Conservation (phyloP, 30 jellyfish, hydroid and myxozoan genomes). For the Rhopilema esculentum region DNA sequence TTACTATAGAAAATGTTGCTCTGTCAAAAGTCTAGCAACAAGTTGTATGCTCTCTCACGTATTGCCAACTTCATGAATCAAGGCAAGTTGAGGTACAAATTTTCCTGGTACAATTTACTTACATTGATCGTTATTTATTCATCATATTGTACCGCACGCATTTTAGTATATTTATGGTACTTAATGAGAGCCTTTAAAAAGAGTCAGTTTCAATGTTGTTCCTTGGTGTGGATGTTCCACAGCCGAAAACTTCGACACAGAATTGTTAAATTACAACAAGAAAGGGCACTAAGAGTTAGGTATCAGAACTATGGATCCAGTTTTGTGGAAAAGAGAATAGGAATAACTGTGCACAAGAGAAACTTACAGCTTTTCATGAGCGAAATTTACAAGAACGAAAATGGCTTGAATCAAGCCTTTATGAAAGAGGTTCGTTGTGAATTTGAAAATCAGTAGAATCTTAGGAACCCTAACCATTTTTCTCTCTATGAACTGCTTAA, state of each 20-base stretch:
- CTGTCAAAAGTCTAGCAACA: no score
- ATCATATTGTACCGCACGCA: no score
- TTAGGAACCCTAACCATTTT: background rate
- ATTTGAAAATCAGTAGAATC: background rate
- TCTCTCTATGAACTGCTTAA: background rate
- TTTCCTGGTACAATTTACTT: no score
- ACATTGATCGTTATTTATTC: no score
- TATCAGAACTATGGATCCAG: background rate
- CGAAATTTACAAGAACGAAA: background rate
- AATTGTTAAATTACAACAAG: background rate
- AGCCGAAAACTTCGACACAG: background rate
- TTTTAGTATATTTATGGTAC: no score
- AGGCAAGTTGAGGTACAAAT: no score
- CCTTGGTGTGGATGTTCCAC: conserved; percentile 2
- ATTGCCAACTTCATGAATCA: no score
- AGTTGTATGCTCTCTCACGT: no score
- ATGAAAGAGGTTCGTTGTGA: background rate
- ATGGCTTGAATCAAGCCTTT: background rate
- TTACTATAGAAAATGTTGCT: background rate
- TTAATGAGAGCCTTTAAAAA: no score
- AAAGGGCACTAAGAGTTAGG: background rate
- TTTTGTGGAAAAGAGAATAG: background rate
- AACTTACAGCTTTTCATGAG: background rate
- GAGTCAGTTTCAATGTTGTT: background rate
- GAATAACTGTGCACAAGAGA: background rate